A percentile compares a stretch with the other conserved stretches of the same genome.
phyloP scores from a whole-genome alignment of 2,888 invertebrate species.

The Polymixis lichenea region DNA sequence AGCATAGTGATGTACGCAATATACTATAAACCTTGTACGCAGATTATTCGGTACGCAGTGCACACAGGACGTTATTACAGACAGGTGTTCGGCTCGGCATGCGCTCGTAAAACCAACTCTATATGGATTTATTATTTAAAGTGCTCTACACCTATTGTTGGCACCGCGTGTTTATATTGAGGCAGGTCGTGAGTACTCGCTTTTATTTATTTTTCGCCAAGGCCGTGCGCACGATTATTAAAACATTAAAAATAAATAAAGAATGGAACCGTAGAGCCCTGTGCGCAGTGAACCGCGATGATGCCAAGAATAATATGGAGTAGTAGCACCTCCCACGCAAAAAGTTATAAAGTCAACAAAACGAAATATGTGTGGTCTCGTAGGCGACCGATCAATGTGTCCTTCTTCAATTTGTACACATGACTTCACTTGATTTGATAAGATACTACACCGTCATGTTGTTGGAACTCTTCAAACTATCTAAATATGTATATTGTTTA shows the following conservation, averaged over 20 bases:
- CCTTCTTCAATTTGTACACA: conserved; percentile 18
- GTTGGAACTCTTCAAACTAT: conserved; percentile 10
- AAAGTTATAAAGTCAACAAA: conserved; percentile 18
- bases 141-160: conserved; percentile 80
- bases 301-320: conserved; percentile 32
- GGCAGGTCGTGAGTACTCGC: conserved; percentile 64
- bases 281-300: conserved; percentile 2
- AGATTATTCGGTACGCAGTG: conserved; percentile 60
- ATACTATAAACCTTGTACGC: conserved; percentile 38
- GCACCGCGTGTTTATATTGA: conserved; percentile 76
- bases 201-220: conserved; percentile 55
- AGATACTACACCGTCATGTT: background rate
- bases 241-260: conserved; percentile 33
- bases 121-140: conserved; percentile 85
- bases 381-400: conserved; percentile 20
- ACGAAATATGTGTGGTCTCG: conserved; percentile 26
- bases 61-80: conserved; percentile 71
- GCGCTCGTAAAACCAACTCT: conserved; percentile 85
- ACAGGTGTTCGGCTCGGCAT: conserved; percentile 82
- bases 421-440: conserved; percentile 20
- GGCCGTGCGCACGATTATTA: conserved; percentile 32
- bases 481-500: conserved; percentile 1
- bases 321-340: conserved; percentile 19
- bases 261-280: conserved; percentile 3
- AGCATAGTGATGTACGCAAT: conserved; percentile 28